Evolutionary conservation across 2,797 vertebrate genomes (phyloP).

Genomic region (Psittacula derbiana): DNA sequence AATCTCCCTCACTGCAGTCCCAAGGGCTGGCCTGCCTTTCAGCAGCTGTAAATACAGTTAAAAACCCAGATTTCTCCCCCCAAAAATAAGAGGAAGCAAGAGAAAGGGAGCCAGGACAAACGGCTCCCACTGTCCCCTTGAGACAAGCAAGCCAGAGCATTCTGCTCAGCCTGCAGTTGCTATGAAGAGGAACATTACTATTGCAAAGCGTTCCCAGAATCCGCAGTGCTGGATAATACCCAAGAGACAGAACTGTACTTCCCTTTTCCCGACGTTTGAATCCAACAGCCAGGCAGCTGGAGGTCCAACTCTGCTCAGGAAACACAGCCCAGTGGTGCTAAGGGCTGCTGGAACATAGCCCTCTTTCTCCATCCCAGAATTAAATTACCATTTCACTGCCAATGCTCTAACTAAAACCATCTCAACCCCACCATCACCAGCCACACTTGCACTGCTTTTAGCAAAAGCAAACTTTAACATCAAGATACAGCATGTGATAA

Average conservation of each 20-base stretch:
- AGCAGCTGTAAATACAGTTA: not conserved
- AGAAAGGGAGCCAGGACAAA: not conserved
- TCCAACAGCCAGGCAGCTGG: constrained; percentile 48
- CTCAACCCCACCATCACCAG: not conserved
- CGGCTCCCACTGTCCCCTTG: not conserved
- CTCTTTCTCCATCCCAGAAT: not conserved
- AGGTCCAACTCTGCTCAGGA: constrained; percentile 27
- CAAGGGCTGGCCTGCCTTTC: not conserved
- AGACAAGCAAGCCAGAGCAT: not conserved
- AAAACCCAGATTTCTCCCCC: not conserved
- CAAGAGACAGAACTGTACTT: constrained; percentile 39
- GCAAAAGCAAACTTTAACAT: not conserved
- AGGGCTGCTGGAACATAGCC: constrained; percentile 36
- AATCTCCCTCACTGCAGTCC: not conserved
- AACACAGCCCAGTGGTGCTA: not conserved
- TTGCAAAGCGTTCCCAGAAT: not conserved
- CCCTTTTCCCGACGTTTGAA: not conserved
- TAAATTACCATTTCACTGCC: not conserved
- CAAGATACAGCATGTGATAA: not conserved
- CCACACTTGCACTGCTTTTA: not conserved
- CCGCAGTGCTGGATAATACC: not conserved
- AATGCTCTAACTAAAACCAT: not conserved
- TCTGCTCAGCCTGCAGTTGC: constrained; percentile 17
- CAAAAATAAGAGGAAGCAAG: not conserved
- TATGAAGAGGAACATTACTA: not conserved